A percentile compares a stretch with the other conserved stretches of the same genome.
Conservation (phyloP, 2,797 vertebrate species). For the Enteromius mattozi region DNA sequence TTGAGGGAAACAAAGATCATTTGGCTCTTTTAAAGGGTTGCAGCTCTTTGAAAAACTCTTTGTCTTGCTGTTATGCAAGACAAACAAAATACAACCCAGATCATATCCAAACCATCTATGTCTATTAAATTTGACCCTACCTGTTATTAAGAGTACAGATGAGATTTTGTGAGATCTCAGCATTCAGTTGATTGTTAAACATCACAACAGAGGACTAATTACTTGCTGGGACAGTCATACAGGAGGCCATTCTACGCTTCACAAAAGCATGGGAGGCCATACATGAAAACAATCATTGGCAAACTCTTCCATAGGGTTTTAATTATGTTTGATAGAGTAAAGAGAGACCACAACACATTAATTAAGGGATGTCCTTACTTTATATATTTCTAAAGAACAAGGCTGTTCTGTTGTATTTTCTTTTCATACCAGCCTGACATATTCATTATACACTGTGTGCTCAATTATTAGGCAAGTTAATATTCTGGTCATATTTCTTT, state of each 20-base stretch:
- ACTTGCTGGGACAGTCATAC: neutral
- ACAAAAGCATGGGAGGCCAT: neutral
- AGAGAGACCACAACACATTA: neutral
- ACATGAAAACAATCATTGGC: neutral
- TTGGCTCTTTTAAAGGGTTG: neutral
- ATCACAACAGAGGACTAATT: conserved; percentile 17
- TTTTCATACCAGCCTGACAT: neutral
- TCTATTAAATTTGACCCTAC: neutral
- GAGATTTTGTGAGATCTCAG: neutral
- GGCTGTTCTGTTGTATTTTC: neutral
- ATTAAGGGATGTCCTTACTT: neutral
- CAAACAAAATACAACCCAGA: neutral
- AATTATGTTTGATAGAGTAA: neutral
- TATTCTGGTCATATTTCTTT: too few relatives aligned
- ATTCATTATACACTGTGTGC: neutral
- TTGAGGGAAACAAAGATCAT: neutral
- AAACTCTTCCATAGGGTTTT: neutral
- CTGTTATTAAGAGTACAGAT: neutral
- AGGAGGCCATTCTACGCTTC: neutral
- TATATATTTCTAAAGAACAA: conserved; percentile 1
- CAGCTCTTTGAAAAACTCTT: conserved; percentile 26
- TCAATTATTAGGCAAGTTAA: too few relatives aligned
- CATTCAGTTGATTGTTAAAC: conserved; percentile 18
- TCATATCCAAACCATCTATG: neutral
- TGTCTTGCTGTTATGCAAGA: neutral